Evolutionary conservation across 2,888 invertebrate genomes (phyloP).

Genomic region (Drosophila austrosaltans): DNA sequence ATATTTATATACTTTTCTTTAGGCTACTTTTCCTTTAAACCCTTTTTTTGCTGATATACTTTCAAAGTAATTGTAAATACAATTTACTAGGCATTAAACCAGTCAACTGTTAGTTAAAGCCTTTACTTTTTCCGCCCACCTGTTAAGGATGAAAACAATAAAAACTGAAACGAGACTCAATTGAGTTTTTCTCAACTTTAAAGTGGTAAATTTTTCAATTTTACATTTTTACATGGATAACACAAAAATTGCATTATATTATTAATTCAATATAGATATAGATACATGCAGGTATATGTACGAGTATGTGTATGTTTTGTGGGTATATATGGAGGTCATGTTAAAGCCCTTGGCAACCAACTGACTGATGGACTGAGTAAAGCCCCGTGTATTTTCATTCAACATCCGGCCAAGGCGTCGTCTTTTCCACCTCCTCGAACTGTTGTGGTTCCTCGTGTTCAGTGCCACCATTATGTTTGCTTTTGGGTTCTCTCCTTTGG

Average conservation of each 20-base stretch:
- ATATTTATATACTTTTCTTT: background rate
- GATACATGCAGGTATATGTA: background rate
- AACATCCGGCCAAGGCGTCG: constrained; percentile 7
- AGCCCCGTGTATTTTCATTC: background rate
- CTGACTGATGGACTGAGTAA: constrained; percentile 4
- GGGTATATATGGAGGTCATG: background rate
- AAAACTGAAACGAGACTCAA: too few relatives aligned
- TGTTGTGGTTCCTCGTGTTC: constrained; percentile 18
- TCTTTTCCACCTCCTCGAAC: background rate
- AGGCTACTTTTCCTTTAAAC: background rate
- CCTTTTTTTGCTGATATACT: background rate
- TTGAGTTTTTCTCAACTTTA: too few relatives aligned
- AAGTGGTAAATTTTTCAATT: too few relatives aligned
- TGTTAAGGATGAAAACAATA: background rate
- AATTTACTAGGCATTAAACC: background rate
- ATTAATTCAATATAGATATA: background rate
- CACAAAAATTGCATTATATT: background rate
- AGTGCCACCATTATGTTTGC: constrained; percentile 8
- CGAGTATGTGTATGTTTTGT: background rate
- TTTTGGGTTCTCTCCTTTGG: constrained; percentile 15
- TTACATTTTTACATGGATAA: background rate
- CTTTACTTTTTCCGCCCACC: background rate
- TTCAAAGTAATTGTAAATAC: background rate
- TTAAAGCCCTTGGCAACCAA: background rate
- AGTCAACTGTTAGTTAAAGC: background rate